phyloP scores from a whole-genome alignment of 2,113 vertebrate genomes.

The Corythornis cristatus region DNA sequence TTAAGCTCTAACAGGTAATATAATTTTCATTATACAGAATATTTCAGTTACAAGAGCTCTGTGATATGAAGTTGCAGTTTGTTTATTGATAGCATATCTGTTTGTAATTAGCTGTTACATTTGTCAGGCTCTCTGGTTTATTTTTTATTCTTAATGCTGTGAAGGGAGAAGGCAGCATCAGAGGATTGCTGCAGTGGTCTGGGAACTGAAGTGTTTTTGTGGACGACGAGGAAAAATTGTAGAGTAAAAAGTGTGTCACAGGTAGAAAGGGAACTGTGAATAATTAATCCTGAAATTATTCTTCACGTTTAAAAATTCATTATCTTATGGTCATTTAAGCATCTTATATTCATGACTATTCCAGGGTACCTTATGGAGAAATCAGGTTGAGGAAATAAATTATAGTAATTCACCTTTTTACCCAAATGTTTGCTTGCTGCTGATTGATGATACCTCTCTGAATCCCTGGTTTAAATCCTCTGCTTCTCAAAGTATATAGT shows the following conservation, averaged over 20 bases:
- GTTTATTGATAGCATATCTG: background rate
- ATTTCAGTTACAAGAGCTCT: background rate
- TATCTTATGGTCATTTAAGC: background rate
- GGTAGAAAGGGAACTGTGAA: background rate
- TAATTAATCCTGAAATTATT: constrained; percentile 27
- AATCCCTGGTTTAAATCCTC: background rate
- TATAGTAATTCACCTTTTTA: constrained; percentile 8
- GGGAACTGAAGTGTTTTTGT: background rate
- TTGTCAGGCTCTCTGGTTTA: background rate
- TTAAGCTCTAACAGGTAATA: background rate
- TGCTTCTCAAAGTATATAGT: background rate
- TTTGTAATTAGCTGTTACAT: constrained; percentile 26
- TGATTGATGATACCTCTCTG: background rate
- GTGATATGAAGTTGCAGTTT: background rate
- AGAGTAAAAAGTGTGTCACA: background rate
- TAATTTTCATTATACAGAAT: background rate
- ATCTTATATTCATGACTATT: background rate
- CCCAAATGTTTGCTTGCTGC: constrained; percentile 13
- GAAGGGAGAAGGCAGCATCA: background rate
- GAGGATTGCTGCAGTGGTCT: background rate
- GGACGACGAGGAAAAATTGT: background rate
- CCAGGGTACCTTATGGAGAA: background rate
- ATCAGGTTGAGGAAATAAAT: background rate
- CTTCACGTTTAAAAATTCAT: background rate
- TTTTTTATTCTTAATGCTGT: background rate